Percentiles rank a stretch among this genome's conserved stretches.
These are phyloP conservation scores for Aulostomus chinensis DNA, from an alignment of 2,797 vertebrate species.

Conservation along the genomic window DNA sequence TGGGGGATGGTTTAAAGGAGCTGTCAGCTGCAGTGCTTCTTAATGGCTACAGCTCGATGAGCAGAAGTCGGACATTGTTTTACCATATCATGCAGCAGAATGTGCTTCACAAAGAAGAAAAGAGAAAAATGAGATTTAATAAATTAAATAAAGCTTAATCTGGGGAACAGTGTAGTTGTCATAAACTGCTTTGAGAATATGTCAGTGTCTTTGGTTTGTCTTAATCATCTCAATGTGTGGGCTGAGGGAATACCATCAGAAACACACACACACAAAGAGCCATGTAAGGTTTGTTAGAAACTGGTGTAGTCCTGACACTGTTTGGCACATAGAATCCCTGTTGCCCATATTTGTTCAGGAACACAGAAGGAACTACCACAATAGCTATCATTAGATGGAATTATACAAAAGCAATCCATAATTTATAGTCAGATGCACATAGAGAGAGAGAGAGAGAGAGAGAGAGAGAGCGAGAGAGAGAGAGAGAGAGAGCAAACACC, in stretches of 20 bases:
- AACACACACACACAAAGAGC: neutral
- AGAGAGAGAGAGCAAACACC: no score
- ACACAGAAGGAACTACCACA: constrained; percentile 1
- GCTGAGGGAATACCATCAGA: constrained; percentile 38
- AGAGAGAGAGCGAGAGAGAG: no score
- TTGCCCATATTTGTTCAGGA: constrained; percentile 9
- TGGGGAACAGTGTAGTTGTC: constrained; percentile 5
- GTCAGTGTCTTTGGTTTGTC: constrained; percentile 12
- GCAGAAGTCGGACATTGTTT: no score
- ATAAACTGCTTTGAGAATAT: neutral
- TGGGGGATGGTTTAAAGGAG: neutral
- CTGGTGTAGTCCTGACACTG: constrained; percentile 7
- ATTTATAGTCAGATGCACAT: no score
- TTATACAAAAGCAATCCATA: no score
- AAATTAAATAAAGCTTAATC: neutral
- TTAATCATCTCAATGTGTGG: constrained; percentile 32
- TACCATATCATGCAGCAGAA: neutral
- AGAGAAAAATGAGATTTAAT: neutral
- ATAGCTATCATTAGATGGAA: constrained; percentile 30
- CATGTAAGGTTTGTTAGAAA: constrained; percentile 34
- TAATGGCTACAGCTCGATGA: constrained; percentile 12
- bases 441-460: no score
- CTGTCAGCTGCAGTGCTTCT: constrained; percentile 19
- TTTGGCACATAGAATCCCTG: constrained; percentile 20
- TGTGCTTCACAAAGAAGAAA: neutral